Percentiles rank a stretch among this genome's conserved stretches.
phyloP scores from a whole-genome alignment of 2,888 invertebrate genomes.

The Drosophila helvetica region DNA sequence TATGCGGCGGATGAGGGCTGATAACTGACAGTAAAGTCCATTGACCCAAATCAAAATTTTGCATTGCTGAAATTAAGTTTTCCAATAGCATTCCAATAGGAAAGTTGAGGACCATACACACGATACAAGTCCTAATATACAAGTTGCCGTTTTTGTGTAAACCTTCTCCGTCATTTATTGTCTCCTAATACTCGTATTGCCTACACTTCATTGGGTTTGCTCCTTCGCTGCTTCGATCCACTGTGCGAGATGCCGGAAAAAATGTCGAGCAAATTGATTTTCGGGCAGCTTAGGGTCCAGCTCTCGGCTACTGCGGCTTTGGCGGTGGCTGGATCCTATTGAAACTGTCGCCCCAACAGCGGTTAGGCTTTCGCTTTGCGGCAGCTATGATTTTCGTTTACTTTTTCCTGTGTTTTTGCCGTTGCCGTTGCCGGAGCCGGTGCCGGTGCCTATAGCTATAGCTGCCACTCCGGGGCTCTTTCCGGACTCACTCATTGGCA shows the following conservation, averaged over 20 bases:
- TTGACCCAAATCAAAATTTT: conserved; percentile 38
- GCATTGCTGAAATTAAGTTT: conserved; percentile 33
- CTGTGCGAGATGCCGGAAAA: conserved; percentile 26
- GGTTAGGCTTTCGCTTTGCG: conserved; percentile 3
- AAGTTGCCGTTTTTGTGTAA: conserved; percentile 1
- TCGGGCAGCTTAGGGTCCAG: conserved; percentile 25
- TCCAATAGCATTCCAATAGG: conserved; percentile 24
- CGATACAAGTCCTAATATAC: conserved; percentile 21
- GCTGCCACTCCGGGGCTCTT: conserved; percentile 4
- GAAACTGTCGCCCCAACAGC: conserved; percentile 19
- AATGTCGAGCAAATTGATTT: conserved; percentile 44
- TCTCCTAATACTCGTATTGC: background rate
- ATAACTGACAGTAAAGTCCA: conserved; percentile 23
- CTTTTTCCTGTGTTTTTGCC: conserved; percentile 23
- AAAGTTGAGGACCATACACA: background rate
- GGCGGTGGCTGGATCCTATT: conserved; percentile 24
- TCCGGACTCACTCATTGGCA: background rate
- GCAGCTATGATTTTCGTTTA: conserved; percentile 55
- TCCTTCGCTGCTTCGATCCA: conserved; percentile 8
- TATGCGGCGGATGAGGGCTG: background rate
- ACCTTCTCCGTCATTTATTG: background rate
- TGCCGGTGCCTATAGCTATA: conserved; percentile 8
- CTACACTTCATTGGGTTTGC: conserved; percentile 2
- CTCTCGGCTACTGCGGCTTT: conserved; percentile 14
- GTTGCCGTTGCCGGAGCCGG: background rate